Conservation (phyloP, 2,113 vertebrate species). For the Gorsachius goisagi region DNA sequence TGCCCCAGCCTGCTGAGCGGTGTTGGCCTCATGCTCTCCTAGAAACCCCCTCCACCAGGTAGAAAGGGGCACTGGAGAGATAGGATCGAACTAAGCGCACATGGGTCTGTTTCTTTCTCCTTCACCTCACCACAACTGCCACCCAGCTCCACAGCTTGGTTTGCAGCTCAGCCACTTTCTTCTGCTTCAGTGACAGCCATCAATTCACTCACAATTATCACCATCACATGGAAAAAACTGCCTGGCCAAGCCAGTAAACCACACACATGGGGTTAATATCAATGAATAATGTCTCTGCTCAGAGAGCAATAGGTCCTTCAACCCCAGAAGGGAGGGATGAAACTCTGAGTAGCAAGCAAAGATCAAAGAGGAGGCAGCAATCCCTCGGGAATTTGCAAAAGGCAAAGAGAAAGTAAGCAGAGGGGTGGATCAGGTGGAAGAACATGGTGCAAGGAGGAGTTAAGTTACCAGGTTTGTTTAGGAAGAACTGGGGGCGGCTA, state of each 20-base stretch:
- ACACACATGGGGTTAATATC: neutral
- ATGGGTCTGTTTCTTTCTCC: neutral
- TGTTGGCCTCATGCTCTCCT: neutral
- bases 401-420: neutral
- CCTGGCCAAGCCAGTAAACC: neutral
- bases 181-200: neutral
- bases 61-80: neutral
- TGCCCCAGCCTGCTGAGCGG: rapidly evolving
- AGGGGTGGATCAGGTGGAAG: neutral
- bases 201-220: neutral
- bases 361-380: neutral
- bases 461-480: neutral
- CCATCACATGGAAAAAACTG: neutral
- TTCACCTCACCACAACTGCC: neutral
- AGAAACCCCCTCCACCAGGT: neutral
- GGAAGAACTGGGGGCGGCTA: neutral
- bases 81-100: neutral
- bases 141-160: neutral
- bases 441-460: neutral
- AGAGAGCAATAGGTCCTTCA: neutral
- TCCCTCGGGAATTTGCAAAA: neutral
- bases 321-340: neutral
- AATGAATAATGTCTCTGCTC: neutral
- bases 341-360: neutral
- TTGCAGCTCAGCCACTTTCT: neutral